Evolutionary conservation across 2,888 invertebrate genomes (phyloP).

Genomic region (Mylabris sibirica): DNA sequence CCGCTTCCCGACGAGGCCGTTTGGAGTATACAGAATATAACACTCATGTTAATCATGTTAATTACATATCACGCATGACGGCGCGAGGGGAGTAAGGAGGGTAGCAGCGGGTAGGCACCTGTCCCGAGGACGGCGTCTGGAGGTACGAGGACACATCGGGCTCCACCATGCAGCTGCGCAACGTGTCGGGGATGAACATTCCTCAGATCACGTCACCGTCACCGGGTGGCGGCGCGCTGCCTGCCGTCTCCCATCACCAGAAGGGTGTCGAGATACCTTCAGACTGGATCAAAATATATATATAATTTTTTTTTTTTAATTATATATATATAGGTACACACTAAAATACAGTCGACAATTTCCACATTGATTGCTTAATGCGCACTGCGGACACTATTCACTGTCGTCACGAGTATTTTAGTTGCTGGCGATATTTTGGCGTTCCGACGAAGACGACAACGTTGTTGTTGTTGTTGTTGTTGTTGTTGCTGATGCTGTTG

Average conservation of each 20-base stretch:
- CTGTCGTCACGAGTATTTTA: constrained; percentile 20
- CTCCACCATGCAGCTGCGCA: constrained; percentile 96
- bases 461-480: too few relatives aligned
- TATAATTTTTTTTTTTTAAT: constrained; percentile 11
- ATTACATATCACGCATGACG: constrained; percentile 63
- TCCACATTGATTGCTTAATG: constrained; percentile 55
- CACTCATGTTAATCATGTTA: constrained; percentile 64
- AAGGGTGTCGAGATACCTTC: constrained; percentile 25
- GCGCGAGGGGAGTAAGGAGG: constrained; percentile 63
- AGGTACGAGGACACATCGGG: constrained; percentile 93
- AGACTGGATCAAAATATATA: constrained; percentile 19
- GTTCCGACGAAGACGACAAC: constrained; percentile 18
- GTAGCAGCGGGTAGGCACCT: constrained; percentile 76
- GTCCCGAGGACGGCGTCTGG: constrained; percentile 94
- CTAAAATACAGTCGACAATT: constrained; percentile 39
- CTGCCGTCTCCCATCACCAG: constrained; percentile 55
- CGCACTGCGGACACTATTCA: constrained; percentile 45
- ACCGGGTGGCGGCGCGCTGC: constrained; percentile 59
- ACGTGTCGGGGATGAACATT: constrained; percentile 93
- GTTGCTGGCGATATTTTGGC: constrained; percentile 26
- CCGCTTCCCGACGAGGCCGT: constrained; percentile 44
- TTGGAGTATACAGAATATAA: constrained; percentile 55
- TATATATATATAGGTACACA: neutral
- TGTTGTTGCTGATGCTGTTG: too few relatives aligned
- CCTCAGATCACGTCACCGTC: constrained; percentile 62